phyloP scores from a whole-genome alignment of 2,888 invertebrate species.

The Agrilus cyanescens region DNA sequence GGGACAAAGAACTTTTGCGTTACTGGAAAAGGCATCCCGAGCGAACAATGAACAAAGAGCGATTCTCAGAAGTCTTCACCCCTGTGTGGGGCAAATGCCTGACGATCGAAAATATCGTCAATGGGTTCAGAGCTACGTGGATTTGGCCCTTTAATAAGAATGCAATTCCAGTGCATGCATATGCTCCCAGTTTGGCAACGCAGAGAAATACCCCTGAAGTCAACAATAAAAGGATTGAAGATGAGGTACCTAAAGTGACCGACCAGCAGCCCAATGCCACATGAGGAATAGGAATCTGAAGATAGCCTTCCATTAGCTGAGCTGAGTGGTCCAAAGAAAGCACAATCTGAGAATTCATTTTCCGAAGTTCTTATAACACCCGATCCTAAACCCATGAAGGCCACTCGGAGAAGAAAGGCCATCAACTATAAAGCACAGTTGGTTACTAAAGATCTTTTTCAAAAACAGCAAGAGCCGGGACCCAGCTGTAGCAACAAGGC shows the following conservation, averaged over 20 bases:
- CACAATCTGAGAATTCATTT: too few relatives aligned
- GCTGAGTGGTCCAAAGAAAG: too few relatives aligned
- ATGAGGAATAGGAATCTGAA: too few relatives aligned
- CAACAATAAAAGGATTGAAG: too few relatives aligned
- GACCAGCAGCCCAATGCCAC: too few relatives aligned
- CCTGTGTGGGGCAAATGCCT: slow-evolving; percentile 19
- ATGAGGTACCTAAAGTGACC: too few relatives aligned
- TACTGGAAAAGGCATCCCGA: slow-evolving; percentile 20
- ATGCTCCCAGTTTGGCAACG: slow-evolving; percentile 17
- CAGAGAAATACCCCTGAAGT: too few relatives aligned
- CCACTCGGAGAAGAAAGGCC: slow-evolving; percentile 5
- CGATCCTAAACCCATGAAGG: not conserved
- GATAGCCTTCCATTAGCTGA: too few relatives aligned
- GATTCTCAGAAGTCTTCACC: slow-evolving; percentile 19
- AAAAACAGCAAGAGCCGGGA: slow-evolving; percentile 1
- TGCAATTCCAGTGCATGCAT: slow-evolving; percentile 16
- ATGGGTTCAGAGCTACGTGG: slow-evolving; percentile 19
- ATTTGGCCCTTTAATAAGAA: slow-evolving; percentile 19
- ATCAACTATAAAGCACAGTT: slow-evolving; percentile 9
- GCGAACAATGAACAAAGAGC: slow-evolving; percentile 21
- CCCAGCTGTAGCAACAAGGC: not conserved
- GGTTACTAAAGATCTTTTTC: slow-evolving; percentile 9
- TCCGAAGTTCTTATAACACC: slow-evolving; percentile 3
- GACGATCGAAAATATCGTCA: slow-evolving; percentile 17
- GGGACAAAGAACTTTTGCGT: slow-evolving; percentile 24